Evolutionary conservation across 2,888 invertebrate genomes (phyloP), one percentile per base, ranked within the genome.

Genomic region (Girardia tigrina): DNA sequence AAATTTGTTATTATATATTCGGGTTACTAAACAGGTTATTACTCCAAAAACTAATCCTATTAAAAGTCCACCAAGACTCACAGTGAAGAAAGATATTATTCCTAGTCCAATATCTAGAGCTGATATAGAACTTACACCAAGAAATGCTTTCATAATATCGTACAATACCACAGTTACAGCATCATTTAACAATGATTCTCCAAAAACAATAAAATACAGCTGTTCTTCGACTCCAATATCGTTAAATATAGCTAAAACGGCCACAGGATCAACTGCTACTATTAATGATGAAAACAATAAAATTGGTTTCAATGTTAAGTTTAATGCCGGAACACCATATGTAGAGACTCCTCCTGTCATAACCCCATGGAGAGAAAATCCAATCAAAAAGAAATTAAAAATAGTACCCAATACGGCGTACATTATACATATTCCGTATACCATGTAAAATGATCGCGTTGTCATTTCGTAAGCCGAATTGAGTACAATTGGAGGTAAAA

Each of bases 191-290:
- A 87, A 81, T 0, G 87, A 87, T 80, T 87, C 87, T 28, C 87
- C 87, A 80, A 87, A 87, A 14, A 87, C 87, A 77, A 87, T 83
- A 79, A 87, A 87, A 79, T 87, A 87, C 27, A 87, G 82, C 79
- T 85, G 85, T 78, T 86, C 86, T 80, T 87, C 87, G 69, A 87
- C 87, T 26, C 87, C 87, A 23, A 87, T 82, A 79, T 87, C 86
- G 80, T 86, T 85, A 79, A 86, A 87, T 73, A 87, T 86, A 28
- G 86, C 86, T 77, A 86, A 78, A 1, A 86, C 86, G 0, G 87
- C 87, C 1, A 87, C 87, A 0, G 87, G 87, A 80, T 87, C 87
- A 14, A 87, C 87, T n/a, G 87, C 87, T 0, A 87, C 86, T 74
- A 87, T 87, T 14, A 87, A 81, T 1, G 87, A 83, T 28, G 85